Evolutionary conservation across 1,140 invertebrate genomes (phyloP).

Genomic region (Gryllus bimaculatus): DNA sequence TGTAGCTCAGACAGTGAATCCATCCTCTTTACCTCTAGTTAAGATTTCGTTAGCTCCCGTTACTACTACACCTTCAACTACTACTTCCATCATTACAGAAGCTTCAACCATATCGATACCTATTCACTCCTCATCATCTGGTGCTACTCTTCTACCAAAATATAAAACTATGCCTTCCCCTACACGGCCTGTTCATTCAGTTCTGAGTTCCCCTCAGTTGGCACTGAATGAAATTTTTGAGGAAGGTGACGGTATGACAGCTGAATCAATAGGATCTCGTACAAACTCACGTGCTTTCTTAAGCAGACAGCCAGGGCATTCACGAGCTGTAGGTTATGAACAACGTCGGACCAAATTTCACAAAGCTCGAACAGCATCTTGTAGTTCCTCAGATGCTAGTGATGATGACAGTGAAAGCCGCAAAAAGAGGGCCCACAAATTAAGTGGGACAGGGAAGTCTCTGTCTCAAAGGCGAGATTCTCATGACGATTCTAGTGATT

Average conservation of each 20-base stretch:
- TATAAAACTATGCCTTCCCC: constrained; percentile 38
- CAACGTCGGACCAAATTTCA: constrained; percentile 60
- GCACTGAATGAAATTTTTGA: constrained; percentile 63
- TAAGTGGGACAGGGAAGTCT: constrained; percentile 42
- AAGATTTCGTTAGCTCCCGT: constrained; percentile 23
- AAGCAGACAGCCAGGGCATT: constrained; percentile 29
- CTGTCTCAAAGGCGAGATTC: constrained; percentile 54
- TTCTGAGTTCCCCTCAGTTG: constrained; percentile 48
- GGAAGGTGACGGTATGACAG: constrained; percentile 41
- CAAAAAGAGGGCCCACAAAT: constrained; percentile 67
- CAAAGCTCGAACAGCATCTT: constrained; percentile 71
- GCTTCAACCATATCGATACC: constrained; percentile 43
- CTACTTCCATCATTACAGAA: constrained; percentile 38
- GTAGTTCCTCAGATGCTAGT: constrained; percentile 81
- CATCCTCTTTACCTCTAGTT: constrained; percentile 9
- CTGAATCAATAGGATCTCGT: constrained; percentile 25
- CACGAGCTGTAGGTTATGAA: constrained; percentile 39
- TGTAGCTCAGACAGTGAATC: not conserved
- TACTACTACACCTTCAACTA: constrained; percentile 29
- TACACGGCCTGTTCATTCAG: constrained; percentile 37
- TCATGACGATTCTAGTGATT: constrained; percentile 68
- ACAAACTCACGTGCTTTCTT: constrained; percentile 23
- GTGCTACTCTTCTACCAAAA: constrained; percentile 29
- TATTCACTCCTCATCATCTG: constrained; percentile 38
- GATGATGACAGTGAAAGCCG: constrained; percentile 79